These are phyloP conservation scores for Decapterus maruadsi DNA, from an alignment of 2,797 vertebrate genomes.

Conservation along the genomic window DNA sequence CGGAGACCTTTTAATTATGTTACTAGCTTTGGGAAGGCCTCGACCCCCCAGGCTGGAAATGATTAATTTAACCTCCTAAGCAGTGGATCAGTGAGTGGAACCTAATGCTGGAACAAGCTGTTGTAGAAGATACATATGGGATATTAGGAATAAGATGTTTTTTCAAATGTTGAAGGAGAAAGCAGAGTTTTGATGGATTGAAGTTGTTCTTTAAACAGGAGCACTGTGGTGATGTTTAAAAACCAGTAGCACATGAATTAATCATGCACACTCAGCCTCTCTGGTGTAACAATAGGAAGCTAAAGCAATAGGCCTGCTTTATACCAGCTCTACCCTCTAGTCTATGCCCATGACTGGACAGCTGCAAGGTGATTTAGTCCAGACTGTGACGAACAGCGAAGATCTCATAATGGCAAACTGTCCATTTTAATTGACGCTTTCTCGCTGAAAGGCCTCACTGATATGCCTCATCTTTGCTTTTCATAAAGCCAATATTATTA, in stretches of 20 bases:
- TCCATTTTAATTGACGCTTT: conserved; percentile 50
- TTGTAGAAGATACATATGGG: too few relatives aligned
- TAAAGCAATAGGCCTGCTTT: neutral
- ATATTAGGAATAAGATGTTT: neutral
- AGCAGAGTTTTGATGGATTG: neutral
- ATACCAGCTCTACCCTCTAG: neutral
- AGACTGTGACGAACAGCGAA: conserved; percentile 39
- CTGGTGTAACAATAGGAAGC: neutral
- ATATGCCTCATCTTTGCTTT: conserved; percentile 34
- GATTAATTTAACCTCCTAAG: neutral
- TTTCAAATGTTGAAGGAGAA: neutral
- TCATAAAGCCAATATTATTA: conserved; percentile 36
- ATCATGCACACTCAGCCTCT: neutral
- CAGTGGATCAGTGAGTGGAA: neutral
- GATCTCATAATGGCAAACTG: conserved; percentile 43
- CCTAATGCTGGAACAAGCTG: neutral
- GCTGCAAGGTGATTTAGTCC: conserved; percentile 20
- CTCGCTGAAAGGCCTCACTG: conserved; percentile 44
- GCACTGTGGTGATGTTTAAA: neutral
- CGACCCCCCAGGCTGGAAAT: neutral
- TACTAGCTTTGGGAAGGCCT: neutral
- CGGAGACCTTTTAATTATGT: neutral
- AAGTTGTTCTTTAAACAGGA: neutral
- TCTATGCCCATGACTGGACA: conserved; percentile 5
- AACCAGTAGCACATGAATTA: neutral